phyloP scores from a whole-genome alignment of 1,140 invertebrate genomes.

The Anoplolepis gracilipes region DNA sequence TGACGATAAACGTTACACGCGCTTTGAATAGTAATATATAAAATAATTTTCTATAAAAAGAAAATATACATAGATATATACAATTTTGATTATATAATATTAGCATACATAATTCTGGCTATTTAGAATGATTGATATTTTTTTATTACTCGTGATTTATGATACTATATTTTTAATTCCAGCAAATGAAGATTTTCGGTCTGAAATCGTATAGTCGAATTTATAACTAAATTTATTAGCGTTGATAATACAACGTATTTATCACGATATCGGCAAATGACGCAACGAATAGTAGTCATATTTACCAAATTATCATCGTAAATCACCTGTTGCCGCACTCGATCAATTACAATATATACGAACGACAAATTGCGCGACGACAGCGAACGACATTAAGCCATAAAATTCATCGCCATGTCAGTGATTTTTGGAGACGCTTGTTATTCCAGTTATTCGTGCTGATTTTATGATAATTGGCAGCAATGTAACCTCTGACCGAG shows the following conservation, averaged over 20 bases:
- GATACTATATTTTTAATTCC: background rate
- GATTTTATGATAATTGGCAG: conserved; percentile 41
- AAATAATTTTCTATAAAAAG: too few relatives aligned
- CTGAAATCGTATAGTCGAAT: background rate
- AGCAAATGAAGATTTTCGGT: background rate
- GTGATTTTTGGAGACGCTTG: conserved; percentile 47
- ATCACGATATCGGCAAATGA: conserved; percentile 43
- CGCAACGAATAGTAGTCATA: conserved; percentile 30
- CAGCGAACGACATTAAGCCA: conserved; percentile 25
- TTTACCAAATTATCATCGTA: conserved; percentile 60
- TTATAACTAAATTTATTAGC: background rate
- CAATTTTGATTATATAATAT: background rate
- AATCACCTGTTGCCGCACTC: conserved; percentile 65
- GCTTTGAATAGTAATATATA: background rate
- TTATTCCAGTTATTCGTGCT: background rate
- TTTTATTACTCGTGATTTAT: background rate
- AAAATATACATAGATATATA: background rate
- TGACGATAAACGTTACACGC: background rate
- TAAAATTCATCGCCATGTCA: conserved; percentile 38
- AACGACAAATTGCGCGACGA: conserved; percentile 45
- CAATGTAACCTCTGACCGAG: background rate
- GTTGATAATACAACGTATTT: conserved; percentile 10
- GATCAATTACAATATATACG: conserved; percentile 46
- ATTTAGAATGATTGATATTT: background rate
- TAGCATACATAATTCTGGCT: background rate